Conservation (phyloP, 35 echinoderm and acorn worm species). For the Stichopus chloronotus region DNA sequence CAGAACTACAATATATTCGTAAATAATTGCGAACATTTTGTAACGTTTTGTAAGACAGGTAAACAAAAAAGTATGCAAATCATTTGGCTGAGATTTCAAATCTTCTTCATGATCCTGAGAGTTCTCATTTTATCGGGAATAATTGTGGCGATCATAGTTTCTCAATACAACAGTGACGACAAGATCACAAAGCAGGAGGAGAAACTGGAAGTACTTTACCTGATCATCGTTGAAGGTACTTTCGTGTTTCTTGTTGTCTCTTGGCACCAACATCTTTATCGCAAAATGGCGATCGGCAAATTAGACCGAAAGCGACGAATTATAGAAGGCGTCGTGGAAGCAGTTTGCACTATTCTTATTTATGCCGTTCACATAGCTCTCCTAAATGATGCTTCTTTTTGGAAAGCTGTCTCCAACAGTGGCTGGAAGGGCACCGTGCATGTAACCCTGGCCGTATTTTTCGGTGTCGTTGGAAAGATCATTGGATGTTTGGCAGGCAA, state of each 20-base stretch:
- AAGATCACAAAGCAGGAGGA: background rate
- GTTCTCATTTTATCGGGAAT: background rate
- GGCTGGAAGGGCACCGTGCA: background rate
- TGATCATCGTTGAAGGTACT: background rate
- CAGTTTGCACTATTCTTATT: background rate
- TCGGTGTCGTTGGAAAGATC: background rate
- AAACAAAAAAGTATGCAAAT: background rate
- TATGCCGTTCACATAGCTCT: background rate
- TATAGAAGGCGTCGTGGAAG: background rate
- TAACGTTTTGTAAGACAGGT: slow-evolving; percentile 48
- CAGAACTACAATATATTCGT: background rate
- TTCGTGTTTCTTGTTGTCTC: background rate
- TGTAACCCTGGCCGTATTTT: background rate
- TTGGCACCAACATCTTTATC: background rate
- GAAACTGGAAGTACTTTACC: background rate
- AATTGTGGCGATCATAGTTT: background rate
- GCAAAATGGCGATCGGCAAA: background rate
- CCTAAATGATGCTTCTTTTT: background rate
- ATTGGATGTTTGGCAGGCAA: background rate
- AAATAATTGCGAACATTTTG: slow-evolving; percentile 47
- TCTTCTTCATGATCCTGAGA: background rate
- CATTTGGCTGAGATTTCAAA: background rate
- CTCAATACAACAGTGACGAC: background rate
- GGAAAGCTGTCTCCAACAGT: background rate
- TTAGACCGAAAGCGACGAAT: slow-evolving; percentile 7